These are phyloP conservation scores for Beroe forskalii DNA, from an alignment of 37 sponge, comb jelly and placozoan genomes.

Conservation along the genomic window DNA sequence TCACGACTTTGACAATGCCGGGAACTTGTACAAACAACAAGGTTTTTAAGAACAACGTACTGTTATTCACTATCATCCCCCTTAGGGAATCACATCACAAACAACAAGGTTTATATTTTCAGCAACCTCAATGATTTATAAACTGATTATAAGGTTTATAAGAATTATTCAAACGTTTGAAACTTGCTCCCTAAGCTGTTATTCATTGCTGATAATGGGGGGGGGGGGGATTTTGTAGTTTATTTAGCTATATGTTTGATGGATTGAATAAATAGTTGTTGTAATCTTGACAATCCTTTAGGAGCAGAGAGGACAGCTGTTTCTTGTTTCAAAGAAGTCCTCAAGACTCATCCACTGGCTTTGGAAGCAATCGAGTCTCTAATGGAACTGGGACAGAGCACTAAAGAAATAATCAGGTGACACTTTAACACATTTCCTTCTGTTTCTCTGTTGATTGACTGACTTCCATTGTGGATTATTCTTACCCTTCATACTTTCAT, in stretches of 20 bases:
- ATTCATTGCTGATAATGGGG: too few relatives aligned
- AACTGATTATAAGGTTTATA: too few relatives aligned
- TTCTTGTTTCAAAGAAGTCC: constrained; percentile 48
- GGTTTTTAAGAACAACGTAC: too few relatives aligned
- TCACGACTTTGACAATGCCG: constrained; percentile 47
- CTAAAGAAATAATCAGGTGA: constrained; percentile 44
- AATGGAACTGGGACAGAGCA: constrained; percentile 24
- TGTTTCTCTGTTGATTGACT: background rate
- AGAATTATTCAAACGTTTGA: too few relatives aligned
- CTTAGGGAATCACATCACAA: too few relatives aligned
- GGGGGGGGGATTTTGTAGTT: too few relatives aligned
- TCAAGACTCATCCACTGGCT: constrained; percentile 47
- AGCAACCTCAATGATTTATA: too few relatives aligned
- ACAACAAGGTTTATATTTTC: too few relatives aligned
- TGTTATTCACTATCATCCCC: too few relatives aligned
- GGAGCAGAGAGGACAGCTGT: constrained; percentile 50
- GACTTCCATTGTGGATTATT: background rate
- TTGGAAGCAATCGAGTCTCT: constrained; percentile 50
- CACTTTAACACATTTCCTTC: too few relatives aligned
- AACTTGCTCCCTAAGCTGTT: too few relatives aligned
- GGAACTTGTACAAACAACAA: constrained; percentile 40
- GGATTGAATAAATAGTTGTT: background rate
- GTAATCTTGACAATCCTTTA: background rate
- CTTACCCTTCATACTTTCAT: background rate
- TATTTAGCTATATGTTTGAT: too few relatives aligned